phyloP scores from a whole-genome alignment of 2,113 vertebrate genomes.

The Mustela lutreola region DNA sequence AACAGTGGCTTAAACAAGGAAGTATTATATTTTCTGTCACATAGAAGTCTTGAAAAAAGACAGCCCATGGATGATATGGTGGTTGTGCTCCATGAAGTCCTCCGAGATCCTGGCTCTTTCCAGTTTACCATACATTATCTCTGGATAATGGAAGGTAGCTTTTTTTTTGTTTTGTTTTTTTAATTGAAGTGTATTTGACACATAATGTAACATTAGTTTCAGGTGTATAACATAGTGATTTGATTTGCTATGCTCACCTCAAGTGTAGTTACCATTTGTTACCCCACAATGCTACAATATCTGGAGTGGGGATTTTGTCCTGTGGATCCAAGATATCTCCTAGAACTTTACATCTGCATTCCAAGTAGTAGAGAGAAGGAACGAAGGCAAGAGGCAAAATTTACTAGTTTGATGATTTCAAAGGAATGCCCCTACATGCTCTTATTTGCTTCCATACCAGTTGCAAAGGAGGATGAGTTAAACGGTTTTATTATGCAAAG shows the following conservation, averaged over 20 bases:
- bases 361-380: background rate
- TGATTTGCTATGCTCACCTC: background rate
- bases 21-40: background rate
- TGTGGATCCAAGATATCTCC: background rate
- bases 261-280: background rate
- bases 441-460: background rate
- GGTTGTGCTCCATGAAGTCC: background rate
- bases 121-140: background rate
- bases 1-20: background rate
- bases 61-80: background rate
- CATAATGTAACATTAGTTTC: background rate
- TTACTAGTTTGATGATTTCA: background rate
- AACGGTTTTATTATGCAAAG: conserved; percentile 19
- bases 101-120: background rate
- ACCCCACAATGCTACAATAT: background rate
- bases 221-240: background rate
- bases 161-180: background rate
- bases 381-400: background rate
- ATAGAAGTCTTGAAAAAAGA: background rate
- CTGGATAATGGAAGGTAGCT: background rate
- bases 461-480: background rate
- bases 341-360: background rate
- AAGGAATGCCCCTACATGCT: background rate
- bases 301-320: background rate
- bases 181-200: background rate